Evolutionary conservation across 1,140 invertebrate genomes (phyloP), one percentile per base, ranked within the genome.

Genomic region (Matsumurasca onukii): DNA sequence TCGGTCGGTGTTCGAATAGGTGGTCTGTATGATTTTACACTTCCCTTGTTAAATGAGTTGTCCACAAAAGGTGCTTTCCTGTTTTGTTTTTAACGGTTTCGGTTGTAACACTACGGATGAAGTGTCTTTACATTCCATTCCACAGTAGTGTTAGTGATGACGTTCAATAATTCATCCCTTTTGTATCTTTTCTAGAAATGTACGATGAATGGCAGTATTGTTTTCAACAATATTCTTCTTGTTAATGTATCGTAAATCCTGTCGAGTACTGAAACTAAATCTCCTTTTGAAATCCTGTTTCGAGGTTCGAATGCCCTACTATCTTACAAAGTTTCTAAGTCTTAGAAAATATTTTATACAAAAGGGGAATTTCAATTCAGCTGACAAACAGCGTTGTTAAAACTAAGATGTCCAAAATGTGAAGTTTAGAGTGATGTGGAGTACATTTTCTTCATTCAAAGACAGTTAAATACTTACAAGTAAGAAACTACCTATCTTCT

Each of bases 81-180:
- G 15, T 27, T 59, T 15, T 52, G 12, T 59, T 59, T 59, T 59
- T 29, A 59, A 27, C 25, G 34, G 5, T 5, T 39, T 39, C 17
- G 34, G 34, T 17, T 39, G 25, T 59, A 59, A 59, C 55, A 59
- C 55, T 59, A 59, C 55, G n/a, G 55, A 59, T 59, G 55, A 59
- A 59, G 55, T 59, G 55, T 25, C 55, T 59, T 25, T 59, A 59
- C 55, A 59, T 59, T 59, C 55, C 55, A 59, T 27, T 59, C 55
- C 55, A 59, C n/a, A 27, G 55, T 59, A 59, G 55, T 59, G 55
- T 59, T 59, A 59, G 55, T 59, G 24, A 22, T 59, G 24, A 13
- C 24, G 30, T 27, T 59, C 55, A 59, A 13, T 27, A 5, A 27
- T 59, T 59, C 13, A 59, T 27, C 55, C 24, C 25, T 59, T 59